Evolutionary conservation across 2,797 vertebrate species (phyloP).

Genomic region (Melanotaenia pygmaea): DNA sequence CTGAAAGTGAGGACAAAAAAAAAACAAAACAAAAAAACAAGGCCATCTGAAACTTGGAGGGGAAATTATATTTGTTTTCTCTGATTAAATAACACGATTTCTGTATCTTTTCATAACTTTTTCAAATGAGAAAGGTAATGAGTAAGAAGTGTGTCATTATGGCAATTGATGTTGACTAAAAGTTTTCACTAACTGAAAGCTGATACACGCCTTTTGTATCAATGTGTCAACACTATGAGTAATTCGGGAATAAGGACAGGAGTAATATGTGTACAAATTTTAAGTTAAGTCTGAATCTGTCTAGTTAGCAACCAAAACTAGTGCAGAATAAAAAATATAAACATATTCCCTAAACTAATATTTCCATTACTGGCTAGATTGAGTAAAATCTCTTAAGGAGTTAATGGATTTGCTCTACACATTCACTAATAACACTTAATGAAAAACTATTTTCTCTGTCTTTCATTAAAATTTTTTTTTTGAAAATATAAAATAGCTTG

Average conservation of each 20-base stretch:
- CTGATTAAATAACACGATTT: not conserved
- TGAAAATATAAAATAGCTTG: not conserved
- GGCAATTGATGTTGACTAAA: not conserved
- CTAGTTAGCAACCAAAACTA: not conserved
- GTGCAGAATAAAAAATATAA: not conserved
- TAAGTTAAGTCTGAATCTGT: not conserved
- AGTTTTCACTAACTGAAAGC: not conserved
- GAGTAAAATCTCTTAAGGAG: conserved; percentile 44
- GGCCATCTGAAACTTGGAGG: conserved; percentile 13
- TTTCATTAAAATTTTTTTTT: not conserved
- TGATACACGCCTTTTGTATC: not conserved
- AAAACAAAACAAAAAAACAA: not conserved
- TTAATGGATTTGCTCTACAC: conserved; percentile 55
- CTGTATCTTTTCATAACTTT: not conserved
- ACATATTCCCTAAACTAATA: conserved; percentile 18
- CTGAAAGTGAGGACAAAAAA: conserved; percentile 17
- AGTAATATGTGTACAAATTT: not conserved
- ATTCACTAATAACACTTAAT: conserved; percentile 72
- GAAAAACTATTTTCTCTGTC: conserved; percentile 52
- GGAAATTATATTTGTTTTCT: conserved; percentile 5
- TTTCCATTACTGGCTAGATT: conserved; percentile 49
- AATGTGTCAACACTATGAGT: not conserved
- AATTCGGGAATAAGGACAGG: not conserved
- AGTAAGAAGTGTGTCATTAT: not conserved
- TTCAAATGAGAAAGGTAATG: not conserved